Evolutionary conservation across 2,797 vertebrate species (phyloP).

Genomic region (Hylomyscus alleni): DNA sequence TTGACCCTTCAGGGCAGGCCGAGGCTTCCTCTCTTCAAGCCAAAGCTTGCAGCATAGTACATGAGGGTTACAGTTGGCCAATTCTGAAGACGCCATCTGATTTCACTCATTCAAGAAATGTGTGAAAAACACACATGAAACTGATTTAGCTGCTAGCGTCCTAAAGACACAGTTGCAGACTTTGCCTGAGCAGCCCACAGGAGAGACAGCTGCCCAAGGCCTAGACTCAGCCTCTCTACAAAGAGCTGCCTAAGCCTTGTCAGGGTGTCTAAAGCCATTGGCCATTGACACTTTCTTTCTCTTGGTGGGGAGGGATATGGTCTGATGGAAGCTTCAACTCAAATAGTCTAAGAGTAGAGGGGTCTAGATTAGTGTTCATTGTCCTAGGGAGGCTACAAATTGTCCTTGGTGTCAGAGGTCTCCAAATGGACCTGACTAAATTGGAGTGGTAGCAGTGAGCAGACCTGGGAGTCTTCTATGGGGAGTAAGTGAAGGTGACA

Average conservation of each 20-base stretch:
- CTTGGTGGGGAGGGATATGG: no score
- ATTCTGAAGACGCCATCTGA: neutral
- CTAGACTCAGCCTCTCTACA: neutral
- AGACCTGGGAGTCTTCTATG: neutral
- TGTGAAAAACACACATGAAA: neutral
- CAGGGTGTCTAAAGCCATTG: neutral
- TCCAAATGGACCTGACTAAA: neutral
- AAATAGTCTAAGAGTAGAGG: neutral
- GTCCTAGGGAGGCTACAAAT: neutral
- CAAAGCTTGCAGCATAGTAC: neutral
- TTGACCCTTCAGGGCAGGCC: neutral
- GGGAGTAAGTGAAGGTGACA: neutral
- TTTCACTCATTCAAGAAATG: neutral
- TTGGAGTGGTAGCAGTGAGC: neutral
- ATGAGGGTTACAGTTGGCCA: neutral
- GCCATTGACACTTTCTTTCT: neutral
- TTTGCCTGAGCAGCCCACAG: neutral
- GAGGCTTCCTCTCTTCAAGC: neutral
- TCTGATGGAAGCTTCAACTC: neutral
- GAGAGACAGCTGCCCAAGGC: neutral
- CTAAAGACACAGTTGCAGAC: neutral
- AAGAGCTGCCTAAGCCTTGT: neutral
- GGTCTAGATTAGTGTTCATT: neutral
- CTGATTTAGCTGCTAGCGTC: neutral
- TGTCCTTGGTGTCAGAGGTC: neutral